Evolutionary conservation across 2,797 vertebrate genomes (phyloP).

Genomic region (Lepus townsendii): DNA sequence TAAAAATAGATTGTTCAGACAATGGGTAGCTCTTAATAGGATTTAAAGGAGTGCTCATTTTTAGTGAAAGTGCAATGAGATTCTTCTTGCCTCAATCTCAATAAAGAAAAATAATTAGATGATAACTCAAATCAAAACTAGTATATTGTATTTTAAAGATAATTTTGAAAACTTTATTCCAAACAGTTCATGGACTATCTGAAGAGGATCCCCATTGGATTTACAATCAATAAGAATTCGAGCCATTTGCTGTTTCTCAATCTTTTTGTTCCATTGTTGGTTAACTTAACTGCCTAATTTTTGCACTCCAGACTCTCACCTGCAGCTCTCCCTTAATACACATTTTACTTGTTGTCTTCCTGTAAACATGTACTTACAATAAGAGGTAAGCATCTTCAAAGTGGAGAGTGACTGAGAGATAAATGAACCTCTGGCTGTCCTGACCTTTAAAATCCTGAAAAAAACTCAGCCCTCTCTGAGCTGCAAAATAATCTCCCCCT

Average conservation of each 20-base stretch:
- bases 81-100: constrained; percentile 11
- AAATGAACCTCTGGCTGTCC: not conserved
- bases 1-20: constrained; percentile 51
- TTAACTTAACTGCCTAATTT: not conserved
- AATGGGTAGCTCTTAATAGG: constrained; percentile 43
- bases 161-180: constrained; percentile 39
- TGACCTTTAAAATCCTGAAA: not conserved
- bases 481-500: not conserved
- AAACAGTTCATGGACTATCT: constrained; percentile 1
- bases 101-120: constrained; percentile 53
- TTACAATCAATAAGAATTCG: constrained; percentile 15
- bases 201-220: not conserved
- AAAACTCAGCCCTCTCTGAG: not conserved
- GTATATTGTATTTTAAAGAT: constrained; percentile 6
- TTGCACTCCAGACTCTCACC: not conserved
- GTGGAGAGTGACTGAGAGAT: not conserved
- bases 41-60: constrained; percentile 39
- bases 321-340: not conserved
- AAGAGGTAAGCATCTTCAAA: not conserved
- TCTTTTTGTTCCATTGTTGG: not conserved
- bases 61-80: constrained; percentile 32
- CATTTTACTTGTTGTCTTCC: not conserved
- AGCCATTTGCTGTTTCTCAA: not conserved
- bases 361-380: not conserved
- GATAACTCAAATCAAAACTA: constrained; percentile 49